These are phyloP conservation scores for Bryconaethiops microstoma DNA, from an alignment of 2,797 vertebrate genomes.

Conservation along the genomic window DNA sequence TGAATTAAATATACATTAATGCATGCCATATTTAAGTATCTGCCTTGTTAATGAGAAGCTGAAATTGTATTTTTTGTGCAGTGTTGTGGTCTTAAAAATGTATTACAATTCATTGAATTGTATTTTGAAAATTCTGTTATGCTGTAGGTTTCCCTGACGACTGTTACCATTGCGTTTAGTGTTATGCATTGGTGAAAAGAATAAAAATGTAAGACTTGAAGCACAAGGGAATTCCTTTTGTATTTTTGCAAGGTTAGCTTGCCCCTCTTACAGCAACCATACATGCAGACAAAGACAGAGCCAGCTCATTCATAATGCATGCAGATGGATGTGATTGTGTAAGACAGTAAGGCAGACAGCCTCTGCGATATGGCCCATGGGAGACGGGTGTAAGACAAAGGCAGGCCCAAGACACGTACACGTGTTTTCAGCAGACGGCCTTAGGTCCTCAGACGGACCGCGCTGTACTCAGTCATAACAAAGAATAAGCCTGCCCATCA, in stretches of 20 bases:
- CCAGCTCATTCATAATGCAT: conserved; percentile 32
- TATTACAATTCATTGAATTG: no score
- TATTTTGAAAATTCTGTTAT: no score
- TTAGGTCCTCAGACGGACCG: not conserved
- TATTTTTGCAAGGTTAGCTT: not conserved
- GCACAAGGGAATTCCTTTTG: not conserved
- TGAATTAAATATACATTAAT: no score
- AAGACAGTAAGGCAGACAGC: conserved; percentile 23
- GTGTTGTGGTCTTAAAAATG: no score
- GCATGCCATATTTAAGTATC: no score
- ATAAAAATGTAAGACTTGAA: no score
- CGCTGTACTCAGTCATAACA: conserved; percentile 22
- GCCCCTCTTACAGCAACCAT: not conserved
- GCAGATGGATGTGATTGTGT: conserved; percentile 15
- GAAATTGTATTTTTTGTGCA: no score
- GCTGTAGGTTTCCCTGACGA: no score
- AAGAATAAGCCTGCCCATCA: conserved; percentile 30
- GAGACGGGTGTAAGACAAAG: conserved; percentile 29
- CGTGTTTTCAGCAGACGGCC: conserved; percentile 1
- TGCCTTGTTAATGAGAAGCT: no score
- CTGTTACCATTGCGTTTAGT: not conserved
- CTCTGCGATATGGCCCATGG: conserved; percentile 33
- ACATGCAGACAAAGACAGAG: not conserved
- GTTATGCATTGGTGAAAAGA: not conserved
- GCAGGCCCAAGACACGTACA: not conserved